Evolutionary conservation across 2,888 invertebrate species (phyloP).

Genomic region (Cataglyphis altisquamis): DNA sequence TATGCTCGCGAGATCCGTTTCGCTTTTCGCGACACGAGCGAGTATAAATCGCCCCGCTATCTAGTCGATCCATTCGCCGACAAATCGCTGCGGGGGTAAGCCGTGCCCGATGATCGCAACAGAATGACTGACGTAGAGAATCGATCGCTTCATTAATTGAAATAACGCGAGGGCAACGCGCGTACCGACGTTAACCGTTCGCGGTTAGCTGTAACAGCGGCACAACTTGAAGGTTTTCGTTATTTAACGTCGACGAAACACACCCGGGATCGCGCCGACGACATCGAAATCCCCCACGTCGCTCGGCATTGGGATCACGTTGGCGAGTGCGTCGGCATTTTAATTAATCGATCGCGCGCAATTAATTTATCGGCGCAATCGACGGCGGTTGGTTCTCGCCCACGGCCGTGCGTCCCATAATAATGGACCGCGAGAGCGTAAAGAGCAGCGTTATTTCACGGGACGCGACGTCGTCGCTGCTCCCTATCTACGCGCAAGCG

Average conservation of each 20-base stretch:
- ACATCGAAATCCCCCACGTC: conserved; percentile 25
- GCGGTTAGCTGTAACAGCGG: neutral
- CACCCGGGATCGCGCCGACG: neutral
- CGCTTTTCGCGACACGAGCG: neutral
- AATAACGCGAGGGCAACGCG: conserved; percentile 11
- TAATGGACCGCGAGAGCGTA: conserved; percentile 22
- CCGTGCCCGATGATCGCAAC: neutral
- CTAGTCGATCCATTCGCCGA: conserved; percentile 16
- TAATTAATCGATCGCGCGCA: conserved; percentile 68
- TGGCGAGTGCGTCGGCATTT: conserved; percentile 54
- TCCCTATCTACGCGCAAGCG: conserved; percentile 4
- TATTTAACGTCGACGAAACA: neutral
- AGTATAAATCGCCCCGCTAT: conserved; percentile 35
- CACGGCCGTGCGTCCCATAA: conserved; percentile 32
- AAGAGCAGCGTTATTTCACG: conserved; percentile 26
- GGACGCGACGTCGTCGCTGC: conserved; percentile 8
- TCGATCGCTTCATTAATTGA: conserved; percentile 10
- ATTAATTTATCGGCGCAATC: conserved; percentile 67
- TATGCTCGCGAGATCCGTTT: neutral
- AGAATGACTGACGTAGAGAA: conserved; percentile 1
- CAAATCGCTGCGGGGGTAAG: conserved; percentile 19
- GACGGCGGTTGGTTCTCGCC: conserved; percentile 52
- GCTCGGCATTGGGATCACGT: conserved; percentile 46
- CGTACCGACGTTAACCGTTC: conserved; percentile 29
- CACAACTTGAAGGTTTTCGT: conserved; percentile 24